A percentile compares a stretch with the other conserved stretches of the same genome.
These are phyloP conservation scores for Acanthis flammea DNA, from an alignment of 2,797 vertebrate genomes.

Conservation along the genomic window DNA sequence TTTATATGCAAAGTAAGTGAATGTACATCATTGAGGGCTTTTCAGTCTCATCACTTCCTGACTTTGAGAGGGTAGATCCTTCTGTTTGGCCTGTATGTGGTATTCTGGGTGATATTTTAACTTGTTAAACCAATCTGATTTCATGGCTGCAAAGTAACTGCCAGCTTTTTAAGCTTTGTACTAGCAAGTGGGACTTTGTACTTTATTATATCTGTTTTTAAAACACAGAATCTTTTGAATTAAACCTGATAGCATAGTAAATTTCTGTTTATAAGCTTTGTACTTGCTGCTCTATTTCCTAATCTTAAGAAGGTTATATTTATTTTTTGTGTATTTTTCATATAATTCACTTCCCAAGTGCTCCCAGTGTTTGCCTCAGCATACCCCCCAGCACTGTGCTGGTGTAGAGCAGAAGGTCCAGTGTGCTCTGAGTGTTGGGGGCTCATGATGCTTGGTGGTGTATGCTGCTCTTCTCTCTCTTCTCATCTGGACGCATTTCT, in stretches of 20 bases:
- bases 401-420: neutral
- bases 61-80: neutral
- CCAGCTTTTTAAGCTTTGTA: neutral
- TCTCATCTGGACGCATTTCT: neutral
- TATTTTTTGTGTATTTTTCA: neutral
- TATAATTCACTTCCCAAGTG: neutral
- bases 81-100: neutral
- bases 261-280: neutral
- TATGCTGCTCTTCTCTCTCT: neutral
- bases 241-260: neutral
- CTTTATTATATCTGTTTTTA: neutral
- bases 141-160: neutral
- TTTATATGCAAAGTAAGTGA: neutral
- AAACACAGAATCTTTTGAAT: neutral
- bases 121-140: neutral
- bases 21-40: neutral
- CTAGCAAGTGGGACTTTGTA: neutral
- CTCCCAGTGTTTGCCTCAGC: neutral
- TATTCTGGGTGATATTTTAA: neutral
- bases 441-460: fast-evolving
- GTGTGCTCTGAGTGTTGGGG: neutral
- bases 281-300: neutral
- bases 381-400: fast-evolving
- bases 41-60: neutral
- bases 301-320: neutral